phyloP scores from a whole-genome alignment of 2,113 vertebrate genomes.

The Hiodon tergisus region DNA sequence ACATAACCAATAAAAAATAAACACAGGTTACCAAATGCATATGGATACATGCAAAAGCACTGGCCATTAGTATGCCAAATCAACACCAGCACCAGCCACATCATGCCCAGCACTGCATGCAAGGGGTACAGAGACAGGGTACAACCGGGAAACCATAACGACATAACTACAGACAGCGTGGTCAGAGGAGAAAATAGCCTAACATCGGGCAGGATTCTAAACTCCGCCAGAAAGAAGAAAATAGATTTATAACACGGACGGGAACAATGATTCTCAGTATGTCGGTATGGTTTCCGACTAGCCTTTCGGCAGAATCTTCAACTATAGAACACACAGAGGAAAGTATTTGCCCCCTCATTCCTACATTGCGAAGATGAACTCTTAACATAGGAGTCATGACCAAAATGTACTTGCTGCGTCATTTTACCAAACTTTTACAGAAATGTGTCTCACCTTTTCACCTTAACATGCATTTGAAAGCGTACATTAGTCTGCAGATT shows the following conservation, averaged over 20 bases:
- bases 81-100: constrained; percentile 6
- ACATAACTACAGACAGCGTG: constrained; percentile 9
- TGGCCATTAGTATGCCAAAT: constrained; percentile 20
- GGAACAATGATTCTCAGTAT: constrained; percentile 15
- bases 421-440: too few relatives aligned
- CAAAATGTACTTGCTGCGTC: too few relatives aligned
- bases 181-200: background rate
- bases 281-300: constrained; percentile 43
- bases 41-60: constrained; percentile 38
- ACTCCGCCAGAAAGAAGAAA: background rate
- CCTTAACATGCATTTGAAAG: too few relatives aligned
- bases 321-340: background rate
- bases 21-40: background rate
- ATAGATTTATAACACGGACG: background rate
- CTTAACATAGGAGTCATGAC: too few relatives aligned
- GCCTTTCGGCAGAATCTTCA: constrained; percentile 31
- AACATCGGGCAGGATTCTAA: background rate
- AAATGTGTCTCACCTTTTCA: too few relatives aligned
- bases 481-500: too few relatives aligned
- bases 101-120: constrained; percentile 38
- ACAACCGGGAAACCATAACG: constrained; percentile 36
- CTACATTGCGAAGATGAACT: too few relatives aligned
- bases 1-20: constrained; percentile 16
- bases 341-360: background rate
- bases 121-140: constrained; percentile 27